These are phyloP conservation scores for Drosophila kanapiae DNA, from an alignment of 1,140 invertebrate genomes.

Conservation along the genomic window DNA sequence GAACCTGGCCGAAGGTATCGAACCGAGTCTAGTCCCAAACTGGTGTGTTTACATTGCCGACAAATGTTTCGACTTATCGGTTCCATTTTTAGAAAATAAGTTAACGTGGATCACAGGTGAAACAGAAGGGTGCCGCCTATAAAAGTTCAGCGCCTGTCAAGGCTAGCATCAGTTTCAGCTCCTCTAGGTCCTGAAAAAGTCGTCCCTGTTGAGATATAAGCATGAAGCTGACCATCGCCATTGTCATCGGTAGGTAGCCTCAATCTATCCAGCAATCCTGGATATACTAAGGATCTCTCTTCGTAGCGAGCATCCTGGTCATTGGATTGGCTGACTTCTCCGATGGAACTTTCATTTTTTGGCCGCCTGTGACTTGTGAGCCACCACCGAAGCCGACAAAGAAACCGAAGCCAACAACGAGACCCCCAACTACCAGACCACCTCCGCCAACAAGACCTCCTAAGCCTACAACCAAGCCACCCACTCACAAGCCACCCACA, in stretches of 20 bases:
- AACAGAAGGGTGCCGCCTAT: background rate
- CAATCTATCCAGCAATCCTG: background rate
- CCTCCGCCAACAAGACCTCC: background rate
- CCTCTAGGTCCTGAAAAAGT: background rate
- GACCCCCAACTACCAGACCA: background rate
- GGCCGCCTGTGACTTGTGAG: background rate
- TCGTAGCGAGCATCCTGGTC: slow-evolving; percentile 11
- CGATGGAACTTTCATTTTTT: background rate
- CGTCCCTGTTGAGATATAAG: background rate
- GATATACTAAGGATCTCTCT: background rate
- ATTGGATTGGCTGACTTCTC: background rate
- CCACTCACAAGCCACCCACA: background rate
- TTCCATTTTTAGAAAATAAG: slow-evolving; percentile 11
- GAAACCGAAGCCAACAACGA: background rate
- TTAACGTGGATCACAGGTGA: background rate
- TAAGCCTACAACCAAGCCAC: background rate
- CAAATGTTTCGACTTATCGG: slow-evolving; percentile 1
- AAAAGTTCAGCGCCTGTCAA: background rate
- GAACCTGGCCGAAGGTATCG: slow-evolving; percentile 1
- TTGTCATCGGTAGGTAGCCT: background rate
- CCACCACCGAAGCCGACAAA: background rate
- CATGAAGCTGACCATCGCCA: slow-evolving; percentile 16
- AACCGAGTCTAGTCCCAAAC: background rate
- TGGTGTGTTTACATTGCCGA: background rate
- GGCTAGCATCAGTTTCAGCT: slow-evolving; percentile 4